These are phyloP conservation scores for Mugil cephalus DNA, from an alignment of 2,113 vertebrate species.

Conservation along the genomic window DNA sequence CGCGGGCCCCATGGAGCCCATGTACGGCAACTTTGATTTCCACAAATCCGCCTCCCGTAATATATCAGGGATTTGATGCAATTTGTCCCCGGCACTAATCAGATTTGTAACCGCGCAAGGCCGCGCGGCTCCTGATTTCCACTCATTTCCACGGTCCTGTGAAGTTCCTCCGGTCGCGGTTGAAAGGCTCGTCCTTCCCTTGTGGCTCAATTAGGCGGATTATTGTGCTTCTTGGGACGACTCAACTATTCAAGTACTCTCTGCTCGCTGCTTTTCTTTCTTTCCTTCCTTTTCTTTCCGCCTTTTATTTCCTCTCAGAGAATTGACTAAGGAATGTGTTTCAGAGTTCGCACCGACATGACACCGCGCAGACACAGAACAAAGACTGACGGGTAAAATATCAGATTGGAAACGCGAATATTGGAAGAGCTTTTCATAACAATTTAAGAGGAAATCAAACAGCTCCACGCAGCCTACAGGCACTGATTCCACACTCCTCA, in stretches of 20 bases:
- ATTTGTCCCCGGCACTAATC: conserved; percentile 85
- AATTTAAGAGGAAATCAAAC: conserved; percentile 69
- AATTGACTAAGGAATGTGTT: conserved; percentile 59
- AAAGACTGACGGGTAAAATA: conserved; percentile 55
- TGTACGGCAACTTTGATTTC: conserved; percentile 77
- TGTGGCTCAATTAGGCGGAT: conserved; percentile 98
- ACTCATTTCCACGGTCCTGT: conserved; percentile 76
- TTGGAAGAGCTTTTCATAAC: conserved; percentile 68
- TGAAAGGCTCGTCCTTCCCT: conserved; percentile 89
- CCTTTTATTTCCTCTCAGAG: conserved; percentile 9
- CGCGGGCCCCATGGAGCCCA: conserved; percentile 65
- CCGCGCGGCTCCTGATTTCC: conserved; percentile 77
- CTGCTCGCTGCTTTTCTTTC: conserved; percentile 20
- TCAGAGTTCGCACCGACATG: conserved; percentile 65
- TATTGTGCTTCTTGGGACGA: conserved; percentile 92
- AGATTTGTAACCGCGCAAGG: conserved; percentile 78
- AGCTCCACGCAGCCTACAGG: conserved; percentile 51
- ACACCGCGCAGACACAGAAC: conserved; percentile 64
- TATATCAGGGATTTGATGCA: conserved; percentile 81
- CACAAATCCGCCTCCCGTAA: conserved; percentile 62
- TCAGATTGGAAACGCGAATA: conserved; percentile 62
- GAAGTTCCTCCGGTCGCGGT: conserved; percentile 82
- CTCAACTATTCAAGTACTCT: conserved; percentile 85
- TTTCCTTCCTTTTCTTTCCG: neutral
- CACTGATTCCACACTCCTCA: conserved; percentile 3